Base-by-base conservation (phyloP, 2,797 vertebrate species). In the Myotis pilosus region DNA sequence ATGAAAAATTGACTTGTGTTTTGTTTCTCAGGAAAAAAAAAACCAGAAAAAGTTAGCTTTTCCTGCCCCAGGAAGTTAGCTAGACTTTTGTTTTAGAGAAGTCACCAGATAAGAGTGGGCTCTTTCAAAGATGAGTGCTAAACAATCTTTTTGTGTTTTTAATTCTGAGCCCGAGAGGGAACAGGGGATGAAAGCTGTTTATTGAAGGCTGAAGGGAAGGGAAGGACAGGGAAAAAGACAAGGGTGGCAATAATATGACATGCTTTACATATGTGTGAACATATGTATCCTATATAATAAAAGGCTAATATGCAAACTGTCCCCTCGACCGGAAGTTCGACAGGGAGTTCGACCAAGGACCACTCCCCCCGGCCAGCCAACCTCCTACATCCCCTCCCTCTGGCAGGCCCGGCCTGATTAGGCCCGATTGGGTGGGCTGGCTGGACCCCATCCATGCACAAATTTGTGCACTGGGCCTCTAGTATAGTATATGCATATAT, bases 61-160 rank as follows among this genome's bases (percentile, higher is more conserved):
- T 74, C 44, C 69, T 51, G 47, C 44, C 33, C 47, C 23, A 89
- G 51, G 69, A 85, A 87, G 47, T 55, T 53, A 76, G 30, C 38
- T 51, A 95, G 71, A 72, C 12, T 91, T 84, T 85, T 89, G 60
- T n/a, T 79, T 87, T 55, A 62, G 44, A 89, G 47, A 92, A 80
- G 16, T 87, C 44, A 2, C 22, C 38, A 69, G 41, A 23, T 51
- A 28, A 92, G 36, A 90, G 36, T 25, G 25, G 23, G 5, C 30
- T 75, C 87, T 75, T 87, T 41, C 23, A 17, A 82, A 94, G 74
- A 75, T 19, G 8, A 80, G 55, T 64, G 30, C 53, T 86, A 41
- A 93, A 51, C 49, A 78, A 36, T 41, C 36, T 41, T 93, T 78
- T 83, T 62, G 25, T 83, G 57, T 86, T 94, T 95, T 51, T 79